phyloP scores from a whole-genome alignment of 64 coral and sea anemone species.

The Porites australiensis region DNA sequence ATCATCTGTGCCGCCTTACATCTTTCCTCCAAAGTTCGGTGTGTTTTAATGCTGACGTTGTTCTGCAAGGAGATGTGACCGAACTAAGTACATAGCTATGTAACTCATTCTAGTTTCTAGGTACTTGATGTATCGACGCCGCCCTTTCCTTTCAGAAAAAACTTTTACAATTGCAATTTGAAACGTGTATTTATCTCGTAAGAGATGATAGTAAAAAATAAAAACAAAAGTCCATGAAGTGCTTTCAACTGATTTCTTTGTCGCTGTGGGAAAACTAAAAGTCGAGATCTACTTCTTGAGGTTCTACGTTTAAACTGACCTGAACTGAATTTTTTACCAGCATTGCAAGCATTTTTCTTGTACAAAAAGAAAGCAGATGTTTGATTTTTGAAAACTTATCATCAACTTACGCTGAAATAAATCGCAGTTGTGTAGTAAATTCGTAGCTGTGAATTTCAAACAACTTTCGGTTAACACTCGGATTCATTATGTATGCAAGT shows the following conservation, averaged over 20 bases:
- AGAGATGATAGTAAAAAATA: not conserved
- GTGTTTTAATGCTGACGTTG: slow-evolving; percentile 56
- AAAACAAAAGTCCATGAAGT: not conserved
- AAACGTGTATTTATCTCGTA: not conserved
- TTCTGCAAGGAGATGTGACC: slow-evolving; percentile 36
- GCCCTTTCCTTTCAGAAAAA: not conserved
- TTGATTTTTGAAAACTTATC: not conserved
- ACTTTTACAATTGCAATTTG: not conserved
- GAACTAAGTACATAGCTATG: not conserved
- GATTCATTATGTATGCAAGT: no score
- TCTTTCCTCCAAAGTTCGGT: slow-evolving; percentile 72
- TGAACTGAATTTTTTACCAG: not conserved
- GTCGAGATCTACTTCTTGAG: no score
- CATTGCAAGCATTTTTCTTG: not conserved
- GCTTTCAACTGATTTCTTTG: not conserved
- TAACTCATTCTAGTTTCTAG: no score
- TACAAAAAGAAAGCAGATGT: not conserved
- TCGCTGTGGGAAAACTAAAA: no score
- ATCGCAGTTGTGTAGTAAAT: no score
- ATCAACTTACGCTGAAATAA: not conserved
- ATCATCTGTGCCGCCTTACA: slow-evolving; percentile 70
- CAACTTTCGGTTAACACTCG: no score
- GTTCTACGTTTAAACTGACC: no score
- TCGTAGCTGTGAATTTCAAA: no score
- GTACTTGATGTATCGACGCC: no score